Evolutionary conservation across 2,113 vertebrate species (phyloP), one percentile per base, ranked within the genome.

Genomic region (Ammodytes marinus): DNA sequence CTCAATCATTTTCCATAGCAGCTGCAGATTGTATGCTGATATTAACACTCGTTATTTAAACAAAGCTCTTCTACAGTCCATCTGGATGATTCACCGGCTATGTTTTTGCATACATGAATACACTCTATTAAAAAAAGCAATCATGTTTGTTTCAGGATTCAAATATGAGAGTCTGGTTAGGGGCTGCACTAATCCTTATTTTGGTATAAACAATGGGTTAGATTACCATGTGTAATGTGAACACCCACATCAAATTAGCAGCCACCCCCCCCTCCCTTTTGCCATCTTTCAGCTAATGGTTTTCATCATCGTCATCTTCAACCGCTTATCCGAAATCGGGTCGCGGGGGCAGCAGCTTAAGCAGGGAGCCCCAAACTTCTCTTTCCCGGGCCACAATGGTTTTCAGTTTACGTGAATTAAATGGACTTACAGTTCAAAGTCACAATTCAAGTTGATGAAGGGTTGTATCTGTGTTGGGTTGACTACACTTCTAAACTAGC

Each of bases 1-100:
- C 40, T 85, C 70, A 45, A n/a, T 77, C 65, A 74, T 72, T 74
- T 87, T 15, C 27, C 40, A 73, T 76, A 71, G 47, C 84, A 85
- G 80, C 84, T 88, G 83, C 74, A 61, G 57, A 67, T 77, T 85
- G 82, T 46, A 74, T 61, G 65, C 53, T 54, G 83, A 67, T 27
- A 27, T 27, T 81, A 74, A 79, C 69, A 71, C 12, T 53, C 5
- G 14, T 54, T 39, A 15, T 69, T 55, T 47, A 80, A 89, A 70
- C 63, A 81, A 66, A 76, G 55, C 70, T 58, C 8, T 46, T 27
- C 27, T 27, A 27, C 0, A 6, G 58, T 81, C 57, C 69, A 59
- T 74, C 58, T 55, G 71, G 55, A 82, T 82, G 72, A 91, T 72
- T 74, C 83, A 78, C 52, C 39, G 46, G 64, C 59, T 54, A 57